phyloP scores from a whole-genome alignment of 30 jellyfish, hydroid and myxozoan genomes.

The Aurelia coerulea region DNA sequence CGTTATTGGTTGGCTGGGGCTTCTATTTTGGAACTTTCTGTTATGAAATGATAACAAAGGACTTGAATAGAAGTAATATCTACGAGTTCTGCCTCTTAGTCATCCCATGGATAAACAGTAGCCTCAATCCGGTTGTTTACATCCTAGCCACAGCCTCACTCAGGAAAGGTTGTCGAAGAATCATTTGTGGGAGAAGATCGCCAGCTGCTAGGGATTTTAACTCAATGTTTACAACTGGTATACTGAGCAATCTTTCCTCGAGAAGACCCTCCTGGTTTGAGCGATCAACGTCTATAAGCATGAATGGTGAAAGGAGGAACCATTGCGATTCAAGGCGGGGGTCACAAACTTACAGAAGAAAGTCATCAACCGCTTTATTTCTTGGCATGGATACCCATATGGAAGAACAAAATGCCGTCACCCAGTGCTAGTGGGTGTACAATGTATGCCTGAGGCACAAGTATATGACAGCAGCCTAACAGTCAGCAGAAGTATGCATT shows the following conservation, averaged over 20 bases:
- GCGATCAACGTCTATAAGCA: not conserved
- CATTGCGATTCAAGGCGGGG: conserved; percentile 51
- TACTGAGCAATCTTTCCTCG: conserved; percentile 31
- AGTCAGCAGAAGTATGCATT: no score
- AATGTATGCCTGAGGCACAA: no score
- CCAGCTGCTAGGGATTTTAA: not conserved
- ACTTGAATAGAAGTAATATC: conserved; percentile 33
- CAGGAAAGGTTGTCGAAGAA: conserved; percentile 66
- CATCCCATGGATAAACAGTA: conserved; percentile 86
- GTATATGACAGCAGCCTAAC: no score
- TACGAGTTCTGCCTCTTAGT: conserved; percentile 66
- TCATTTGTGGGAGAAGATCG: conserved; percentile 31
- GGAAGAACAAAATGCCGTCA: no score
- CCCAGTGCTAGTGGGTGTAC: no score
- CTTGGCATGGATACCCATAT: no score
- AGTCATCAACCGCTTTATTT: conserved; percentile 1
- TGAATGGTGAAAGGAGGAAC: conserved; percentile 16
- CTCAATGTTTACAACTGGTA: conserved; percentile 26
- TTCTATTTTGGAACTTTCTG: conserved; percentile 79
- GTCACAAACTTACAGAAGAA: conserved; percentile 29
- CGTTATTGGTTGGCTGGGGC: conserved; percentile 89
- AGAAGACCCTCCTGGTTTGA: conserved; percentile 66
- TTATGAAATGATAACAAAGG: conserved; percentile 67
- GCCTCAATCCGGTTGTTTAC: conserved; percentile 85
- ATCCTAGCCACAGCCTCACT: conserved; percentile 65